Percentiles rank a stretch among this genome's conserved stretches.
These are phyloP conservation scores for Emys orbicularis DNA, from an alignment of 2,797 vertebrate species.

Conservation along the genomic window DNA sequence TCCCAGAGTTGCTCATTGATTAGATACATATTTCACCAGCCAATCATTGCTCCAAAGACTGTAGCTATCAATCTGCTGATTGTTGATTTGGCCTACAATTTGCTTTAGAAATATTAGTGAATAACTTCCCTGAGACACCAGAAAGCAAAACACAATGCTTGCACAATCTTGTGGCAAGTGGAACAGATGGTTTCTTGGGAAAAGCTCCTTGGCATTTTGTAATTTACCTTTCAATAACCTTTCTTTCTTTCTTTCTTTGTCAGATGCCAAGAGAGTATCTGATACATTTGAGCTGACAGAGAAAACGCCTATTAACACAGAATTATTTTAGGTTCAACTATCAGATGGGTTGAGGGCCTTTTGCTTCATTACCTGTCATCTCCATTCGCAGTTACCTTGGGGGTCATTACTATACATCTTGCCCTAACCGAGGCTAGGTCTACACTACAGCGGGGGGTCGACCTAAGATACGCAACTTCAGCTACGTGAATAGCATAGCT, in stretches of 20 bases:
- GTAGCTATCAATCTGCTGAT: background rate
- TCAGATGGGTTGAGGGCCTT: background rate
- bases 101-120: background rate
- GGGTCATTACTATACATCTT: background rate
- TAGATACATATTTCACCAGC: background rate
- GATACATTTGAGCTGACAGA: background rate
- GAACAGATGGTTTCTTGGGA: background rate
- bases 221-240: background rate
- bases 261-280: background rate
- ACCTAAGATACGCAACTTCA: no score
- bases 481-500: no score
- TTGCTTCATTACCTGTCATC: background rate
- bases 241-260: accelerated
- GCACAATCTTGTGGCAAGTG: background rate
- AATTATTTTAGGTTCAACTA: background rate
- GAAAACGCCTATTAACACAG: background rate
- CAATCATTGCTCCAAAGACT: constrained; percentile 1
- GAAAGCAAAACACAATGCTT: background rate
- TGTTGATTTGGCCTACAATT: background rate
- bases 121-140: background rate
- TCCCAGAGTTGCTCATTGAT: background rate
- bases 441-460: no score
- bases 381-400: background rate
- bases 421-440: background rate
- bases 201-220: background rate